A percentile compares a stretch with the other conserved stretches of the same genome.
These are phyloP conservation scores for Myxocyprinus asiaticus DNA, from an alignment of 2,113 vertebrate species.

Conservation along the genomic window DNA sequence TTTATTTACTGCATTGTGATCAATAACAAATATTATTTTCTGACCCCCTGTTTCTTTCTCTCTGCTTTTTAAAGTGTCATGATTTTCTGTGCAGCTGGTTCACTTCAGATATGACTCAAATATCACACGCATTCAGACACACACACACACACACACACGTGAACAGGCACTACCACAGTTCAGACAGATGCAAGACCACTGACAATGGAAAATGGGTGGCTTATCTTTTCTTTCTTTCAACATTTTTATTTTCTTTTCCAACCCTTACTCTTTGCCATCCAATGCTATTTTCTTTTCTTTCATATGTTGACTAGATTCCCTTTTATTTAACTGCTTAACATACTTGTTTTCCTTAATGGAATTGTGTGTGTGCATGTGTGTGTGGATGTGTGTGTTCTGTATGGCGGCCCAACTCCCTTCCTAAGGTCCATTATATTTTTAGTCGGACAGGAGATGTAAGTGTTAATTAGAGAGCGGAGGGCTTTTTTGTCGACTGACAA, in stretches of 20 bases:
- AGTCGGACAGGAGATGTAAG: constrained; percentile 62
- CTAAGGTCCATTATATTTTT: constrained; percentile 22
- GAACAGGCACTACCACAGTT: background rate
- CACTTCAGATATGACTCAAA: too few relatives aligned
- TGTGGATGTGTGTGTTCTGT: background rate
- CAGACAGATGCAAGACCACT: background rate
- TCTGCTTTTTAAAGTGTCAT: too few relatives aligned
- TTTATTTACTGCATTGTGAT: too few relatives aligned
- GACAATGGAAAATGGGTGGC: background rate
- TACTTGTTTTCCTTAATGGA: constrained; percentile 20
- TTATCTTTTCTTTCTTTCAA: background rate
- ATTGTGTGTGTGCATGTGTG: background rate
- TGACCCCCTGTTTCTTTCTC: too few relatives aligned
- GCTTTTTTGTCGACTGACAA: constrained; percentile 67
- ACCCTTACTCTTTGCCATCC: background rate
- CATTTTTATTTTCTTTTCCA: too few relatives aligned
- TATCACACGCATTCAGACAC: too few relatives aligned
- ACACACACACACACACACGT: too few relatives aligned
- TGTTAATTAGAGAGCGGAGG: constrained; percentile 69
- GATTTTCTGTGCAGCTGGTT: too few relatives aligned
- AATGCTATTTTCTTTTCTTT: background rate
- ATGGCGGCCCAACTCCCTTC: background rate
- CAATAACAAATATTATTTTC: too few relatives aligned
- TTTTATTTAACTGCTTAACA: constrained; percentile 25
- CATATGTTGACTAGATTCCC: constrained; percentile 3